Base-by-base conservation (phyloP, 1,140 invertebrate genomes). In the Drosophila fuyamai region DNA sequence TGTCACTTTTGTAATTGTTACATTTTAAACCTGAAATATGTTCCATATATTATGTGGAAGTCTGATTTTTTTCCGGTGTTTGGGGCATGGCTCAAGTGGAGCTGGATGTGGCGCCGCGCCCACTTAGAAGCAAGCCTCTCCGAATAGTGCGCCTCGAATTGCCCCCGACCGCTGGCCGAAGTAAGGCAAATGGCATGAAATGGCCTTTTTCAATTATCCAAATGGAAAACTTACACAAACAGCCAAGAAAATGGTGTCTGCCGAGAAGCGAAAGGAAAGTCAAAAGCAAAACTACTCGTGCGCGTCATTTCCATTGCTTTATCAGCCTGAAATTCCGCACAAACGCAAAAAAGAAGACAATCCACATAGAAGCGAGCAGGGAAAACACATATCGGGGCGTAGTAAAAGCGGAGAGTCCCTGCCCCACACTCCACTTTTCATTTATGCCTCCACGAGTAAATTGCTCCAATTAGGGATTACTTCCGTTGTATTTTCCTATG, bases 181-280 rank as follows among this genome's bases (percentile, higher is more conserved):
- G 83, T 76, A 62, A 79, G 79, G 68, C 82, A 85, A 89, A 90
- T 89, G 85, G 85, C 73, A 84, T 73, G 71, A 90, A 91, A 92
- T 92, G 90, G 90, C 79, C 90, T 92, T 91, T 91, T 92, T 92
- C 90, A 90, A 92, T 92, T 92, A 92, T 82, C 90, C 85, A 92
- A 92, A 92, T 92, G 85, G 83, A 90, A 91, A 92, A 91, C 84
- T 88, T 88, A 88, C 84, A 83, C 83, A 79, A 89, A 83, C 84
- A 77, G 71, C 72, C 53, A 51, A 76, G 66, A 72, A 67, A 88
- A 88, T 81, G 62, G 62, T 67, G 72, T 62, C 62, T 72, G 65
- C 62, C 47, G 55, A 55, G 72, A 66, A 58, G 68, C 80, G 81
- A 76, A 75, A 76, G 61, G 54, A 76, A 83, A 88, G 79, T 67